Base-by-base conservation (phyloP, 2,888 invertebrate species). In the Xanthorhoe designata region DNA sequence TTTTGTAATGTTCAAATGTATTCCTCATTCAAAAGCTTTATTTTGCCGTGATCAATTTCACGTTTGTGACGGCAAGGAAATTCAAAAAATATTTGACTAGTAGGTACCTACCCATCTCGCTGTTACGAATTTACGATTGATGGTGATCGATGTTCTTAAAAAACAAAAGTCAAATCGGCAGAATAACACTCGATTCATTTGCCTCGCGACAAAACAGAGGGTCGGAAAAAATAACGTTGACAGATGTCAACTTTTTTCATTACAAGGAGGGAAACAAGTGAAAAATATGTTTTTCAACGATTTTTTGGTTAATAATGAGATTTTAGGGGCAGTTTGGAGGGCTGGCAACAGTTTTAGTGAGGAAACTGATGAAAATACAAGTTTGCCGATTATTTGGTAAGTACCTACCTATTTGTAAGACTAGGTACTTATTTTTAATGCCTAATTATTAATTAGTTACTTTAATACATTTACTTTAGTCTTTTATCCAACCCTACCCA, bases 221-320 rank as follows among this genome's bases (percentile, higher is more conserved):
- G 47, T 57, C 24, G 10, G 19, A 55, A 54, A 19, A 24, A 54
- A 66, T 32, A 24, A 45, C 58, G 55, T 7, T 58, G 61, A 53
- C 35, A 53, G 10, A 60, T 32, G 19, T 29, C 52, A 45, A 56
- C 7, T 47, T n/a, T 7, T 52, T 42, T 29, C 17, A 15, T 13
- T 17, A 38, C 32, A 19, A 17, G 19, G 18, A 10, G n/a, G 10
- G 52, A 52, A 18, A 35, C 32, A 58, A 59, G 55, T 51, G 10
- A 42, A 35, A 62, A 63, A 55, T 15, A 67, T 67, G 67, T 67
- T 67, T 67, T 63, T 63, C 13, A 29, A 47, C 29, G 45, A 60
- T 1, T 32, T 52, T 49, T 24, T 67, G 0, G 51, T 60, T 18
- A 52, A 56, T 29, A 47, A 52, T 52, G 24, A 51, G 18, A 18